phyloP scores from a whole-genome alignment of 30 jellyfish, hydroid and myxozoan genomes.

The Hydra vulgaris region DNA sequence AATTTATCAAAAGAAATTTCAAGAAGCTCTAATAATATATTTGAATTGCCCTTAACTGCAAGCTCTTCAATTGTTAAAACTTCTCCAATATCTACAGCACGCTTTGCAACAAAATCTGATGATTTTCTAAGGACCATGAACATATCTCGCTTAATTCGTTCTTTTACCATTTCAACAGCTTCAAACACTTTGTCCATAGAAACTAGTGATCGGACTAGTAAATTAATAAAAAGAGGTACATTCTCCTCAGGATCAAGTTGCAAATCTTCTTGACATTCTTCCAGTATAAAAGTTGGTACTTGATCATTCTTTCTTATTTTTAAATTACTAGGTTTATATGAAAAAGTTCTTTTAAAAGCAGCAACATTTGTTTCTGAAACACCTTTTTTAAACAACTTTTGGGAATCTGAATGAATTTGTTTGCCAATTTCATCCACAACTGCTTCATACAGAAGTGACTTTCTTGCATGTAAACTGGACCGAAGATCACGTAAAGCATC shows the following conservation, averaged over 20 bases:
- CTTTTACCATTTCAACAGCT: slow-evolving; percentile 76
- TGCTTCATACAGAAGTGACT: slow-evolving; percentile 70
- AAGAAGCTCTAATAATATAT: slow-evolving; percentile 44
- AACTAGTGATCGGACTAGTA: slow-evolving; percentile 56
- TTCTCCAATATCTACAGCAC: slow-evolving; percentile 61
- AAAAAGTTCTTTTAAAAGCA: slow-evolving; percentile 21
- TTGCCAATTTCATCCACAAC: slow-evolving; percentile 74
- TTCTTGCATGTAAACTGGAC: slow-evolving; percentile 48
- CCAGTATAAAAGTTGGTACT: slow-evolving; percentile 15
- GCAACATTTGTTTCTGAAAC: slow-evolving; percentile 26
- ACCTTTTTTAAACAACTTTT: slow-evolving; percentile 34
- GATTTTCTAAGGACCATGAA: slow-evolving; percentile 66
- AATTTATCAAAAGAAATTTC: slow-evolving; percentile 52
- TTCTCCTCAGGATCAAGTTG: slow-evolving; percentile 82
- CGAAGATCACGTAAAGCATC: slow-evolving; percentile 84
- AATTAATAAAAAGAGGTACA: slow-evolving; percentile 41
- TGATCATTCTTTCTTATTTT: slow-evolving; percentile 15
- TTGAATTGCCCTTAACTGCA: slow-evolving; percentile 49
- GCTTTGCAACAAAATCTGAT: slow-evolving; percentile 71
- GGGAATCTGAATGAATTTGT: slow-evolving; percentile 59
- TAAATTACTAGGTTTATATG: not conserved
- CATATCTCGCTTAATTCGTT: slow-evolving; percentile 78
- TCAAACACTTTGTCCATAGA: slow-evolving; percentile 72
- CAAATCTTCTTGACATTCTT: slow-evolving; percentile 57
- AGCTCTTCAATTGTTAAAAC: slow-evolving; percentile 68